Base-by-base conservation (phyloP, 2,113 vertebrate species). In the Syngnathus scovelli region DNA sequence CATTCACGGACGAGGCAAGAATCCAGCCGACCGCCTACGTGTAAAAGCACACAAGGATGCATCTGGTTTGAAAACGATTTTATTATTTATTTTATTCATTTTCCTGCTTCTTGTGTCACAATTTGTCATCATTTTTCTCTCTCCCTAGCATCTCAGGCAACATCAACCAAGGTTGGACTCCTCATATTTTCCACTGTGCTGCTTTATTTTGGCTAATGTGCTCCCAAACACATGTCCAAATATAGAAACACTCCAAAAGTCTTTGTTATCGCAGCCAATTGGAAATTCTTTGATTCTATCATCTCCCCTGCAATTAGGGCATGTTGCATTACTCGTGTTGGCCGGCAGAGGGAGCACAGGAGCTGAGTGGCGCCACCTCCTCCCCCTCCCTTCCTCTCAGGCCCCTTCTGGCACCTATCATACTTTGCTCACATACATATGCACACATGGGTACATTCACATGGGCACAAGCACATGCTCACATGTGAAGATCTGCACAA, bases 291-390 rank as follows among this genome's bases (percentile, higher is more conserved):
- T 84, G 78, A 84, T 83, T 85, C 76, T 77, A 74, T 76, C 79
- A 65, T 81, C 59, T 75, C 71, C n/a, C 19, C 71, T 80, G 75
- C 80, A 90, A 87, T 86, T 88, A 83, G 88, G 87, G 74, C 83
- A 87, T 74, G 71, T 69, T 85, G 87, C 83, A 84, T 58, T 83
- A 38, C 61, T 48, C 39, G 27, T 63, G 64, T 0, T 48, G 46
- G 58, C 13, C 72, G 18, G 72, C 12, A 79, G 86, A 73, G 81
- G 82, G 86, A 60, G 52, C 69, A 69, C 88, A 77, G 86, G n/a
- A 70, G 39, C 65, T 69, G 41, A 2, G 11, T 33, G 27, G 27
- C 27, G 27, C 27, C 7, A 5, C 8, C 41, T 9, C 39, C 6
- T 21, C 23, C 21, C 21, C 71, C 66, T 83, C 51, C 67, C 61